Base-by-base conservation (phyloP, 2,113 vertebrate genomes). In the Platysteira castanea region DNA sequence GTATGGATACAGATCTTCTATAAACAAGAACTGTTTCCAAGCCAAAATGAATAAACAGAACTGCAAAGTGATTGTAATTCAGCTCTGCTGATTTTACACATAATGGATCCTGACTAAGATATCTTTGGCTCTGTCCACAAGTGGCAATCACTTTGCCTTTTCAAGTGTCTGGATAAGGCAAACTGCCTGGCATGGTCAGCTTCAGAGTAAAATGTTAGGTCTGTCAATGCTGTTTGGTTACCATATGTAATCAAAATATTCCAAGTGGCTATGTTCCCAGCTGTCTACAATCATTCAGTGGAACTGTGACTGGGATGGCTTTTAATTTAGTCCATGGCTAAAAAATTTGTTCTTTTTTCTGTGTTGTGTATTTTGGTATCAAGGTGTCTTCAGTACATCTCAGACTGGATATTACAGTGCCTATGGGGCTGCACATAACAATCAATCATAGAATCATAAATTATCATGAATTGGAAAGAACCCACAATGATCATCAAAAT, bases 31-130 rank as follows among this genome's bases (percentile, higher is more conserved):
- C 28, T 28, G 3, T 75, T 84, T 73, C 13, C 8, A 46, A 77
- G 59, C 3, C 33, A 64, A 73, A 77, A 47, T 22, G 6, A 54
- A 41, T 41, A 80, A 89, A 60, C 6, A 59, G 60, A 88, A 8
- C 50, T 64, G 23, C 1, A 60, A 64, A 80, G 4, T 44, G n/a
- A 41, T 33, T 42, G 6, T 33, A 50, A 37, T 12, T 10, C 20
- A 47, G 13, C 21, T 69, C 10, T 7, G 4, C 15, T 74, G 59
- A 52, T 84, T 77, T 69, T 60, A 31, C 0, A 0, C 6, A 3
- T 52, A 46, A 28, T 39, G 10, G 15, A 37, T 28, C n/a, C 35
- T 57, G 24, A 35, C 47, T 33, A 27, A 65, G 28, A 23, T 42
- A 18, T 47, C 53, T 87, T 87, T 53, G n/a, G 4, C 27, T 56